phyloP scores from a whole-genome alignment of 2,113 vertebrate species.

The Lutjanus erythropterus region DNA sequence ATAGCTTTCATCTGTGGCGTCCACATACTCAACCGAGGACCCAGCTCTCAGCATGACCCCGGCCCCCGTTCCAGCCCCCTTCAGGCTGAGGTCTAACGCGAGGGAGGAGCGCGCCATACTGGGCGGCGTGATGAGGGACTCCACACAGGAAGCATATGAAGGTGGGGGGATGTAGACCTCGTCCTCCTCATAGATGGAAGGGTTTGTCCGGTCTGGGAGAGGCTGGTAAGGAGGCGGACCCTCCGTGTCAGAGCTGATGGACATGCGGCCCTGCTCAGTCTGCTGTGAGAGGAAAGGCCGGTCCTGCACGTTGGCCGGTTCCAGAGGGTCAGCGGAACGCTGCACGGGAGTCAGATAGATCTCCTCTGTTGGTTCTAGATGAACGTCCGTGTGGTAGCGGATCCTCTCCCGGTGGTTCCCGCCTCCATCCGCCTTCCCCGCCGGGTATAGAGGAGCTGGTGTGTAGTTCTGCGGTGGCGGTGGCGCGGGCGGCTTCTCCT shows the following conservation, averaged over 20 bases:
- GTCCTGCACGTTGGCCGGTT: constrained; percentile 77
- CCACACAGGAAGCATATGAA: constrained; percentile 82
- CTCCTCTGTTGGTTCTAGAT: constrained; percentile 95
- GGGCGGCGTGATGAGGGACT: constrained; percentile 77
- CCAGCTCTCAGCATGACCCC: constrained; percentile 61
- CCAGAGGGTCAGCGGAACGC: constrained; percentile 87
- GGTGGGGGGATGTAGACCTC: constrained; percentile 84
- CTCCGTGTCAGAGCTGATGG: constrained; percentile 93
- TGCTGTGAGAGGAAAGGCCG: constrained; percentile 89
- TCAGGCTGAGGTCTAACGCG: constrained; percentile 73
- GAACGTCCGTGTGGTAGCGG: constrained; percentile 92
- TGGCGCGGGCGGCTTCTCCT: constrained; percentile 80
- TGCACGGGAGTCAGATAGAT: constrained; percentile 96
- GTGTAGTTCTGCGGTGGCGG: constrained; percentile 78
- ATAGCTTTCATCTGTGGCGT: constrained; percentile 77
- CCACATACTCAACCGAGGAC: constrained; percentile 78
- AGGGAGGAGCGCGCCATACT: constrained; percentile 60
- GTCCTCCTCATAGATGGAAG: constrained; percentile 93
- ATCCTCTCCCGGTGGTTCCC: constrained; percentile 90
- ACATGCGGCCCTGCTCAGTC: constrained; percentile 92
- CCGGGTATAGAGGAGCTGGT: constrained; percentile 78
- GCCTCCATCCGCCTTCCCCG: constrained; percentile 78
- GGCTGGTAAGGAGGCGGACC: constrained; percentile 89
- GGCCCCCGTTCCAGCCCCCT: constrained; percentile 49
- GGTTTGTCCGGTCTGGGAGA: constrained; percentile 88